Evolutionary conservation across 2,797 vertebrate species (phyloP), one percentile per base, ranked within the genome.

Genomic region (Sternarchorhynchus goeldii): DNA sequence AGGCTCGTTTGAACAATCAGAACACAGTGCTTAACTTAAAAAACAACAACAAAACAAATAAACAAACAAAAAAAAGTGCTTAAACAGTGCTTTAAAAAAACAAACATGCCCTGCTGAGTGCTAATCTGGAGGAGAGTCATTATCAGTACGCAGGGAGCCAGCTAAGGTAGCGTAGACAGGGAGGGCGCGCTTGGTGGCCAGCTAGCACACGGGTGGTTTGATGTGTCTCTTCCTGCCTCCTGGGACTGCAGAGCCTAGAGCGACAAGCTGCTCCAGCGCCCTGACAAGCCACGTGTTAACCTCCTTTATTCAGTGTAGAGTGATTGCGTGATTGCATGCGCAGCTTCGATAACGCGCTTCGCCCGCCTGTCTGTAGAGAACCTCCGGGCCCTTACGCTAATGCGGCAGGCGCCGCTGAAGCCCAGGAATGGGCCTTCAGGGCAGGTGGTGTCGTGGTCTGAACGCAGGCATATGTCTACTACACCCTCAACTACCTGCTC

Each of bases 251-350:
- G 82, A 76, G 81, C 89, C 88, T 84, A 89, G 87, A 90, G 90
- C 88, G 90, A 91, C 90, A 91, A 90, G 90, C 91, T 88, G 88
- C 89, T 88, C 83, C n/a, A 77, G 71, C 86, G 88, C 89, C 89
- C 89, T 89, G 87, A 92, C 91, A 91, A 89, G 88, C 86, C 88
- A 83, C 85, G 66, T 88, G 90, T 91, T 92, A 92, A 92, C 92
- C 92, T 91, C 89, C 88, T 77, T 83, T 60, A 55, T 87, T 86
- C 89, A 83, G 25, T 85, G 87, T 83, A 82, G 75, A 75, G 73
- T 85, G 89, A 88, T 88, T 85, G 82, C 87, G 86, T 85, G 87
- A 90, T 92, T 92, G 92, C 86, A 91, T 92, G 91, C 87, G 88
- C 85, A 85, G 89, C 89, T 86, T 39, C 84, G 90, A 93, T 93